These are phyloP conservation scores for Ptychoptera albimana DNA, from an alignment of 2,888 invertebrate genomes.

Conservation along the genomic window DNA sequence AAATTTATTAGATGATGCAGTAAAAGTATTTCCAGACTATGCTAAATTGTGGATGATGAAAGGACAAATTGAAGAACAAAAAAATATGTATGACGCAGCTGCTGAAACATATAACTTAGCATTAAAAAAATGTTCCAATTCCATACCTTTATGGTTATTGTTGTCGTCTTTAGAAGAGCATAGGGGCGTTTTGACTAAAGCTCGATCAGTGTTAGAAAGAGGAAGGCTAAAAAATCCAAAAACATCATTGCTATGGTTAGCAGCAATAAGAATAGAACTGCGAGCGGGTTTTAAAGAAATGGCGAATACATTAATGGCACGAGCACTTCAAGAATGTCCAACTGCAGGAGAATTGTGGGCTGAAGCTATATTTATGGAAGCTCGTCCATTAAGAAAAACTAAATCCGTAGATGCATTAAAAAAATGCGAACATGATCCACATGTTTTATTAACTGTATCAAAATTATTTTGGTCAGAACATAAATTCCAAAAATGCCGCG, in stretches of 20 bases:
- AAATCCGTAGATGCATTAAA: constrained; percentile 96
- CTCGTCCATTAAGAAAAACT: constrained; percentile 86
- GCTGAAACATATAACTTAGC: constrained; percentile 77
- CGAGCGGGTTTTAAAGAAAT: constrained; percentile 71
- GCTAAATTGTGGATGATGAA: constrained; percentile 98
- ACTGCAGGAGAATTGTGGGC: constrained; percentile 89
- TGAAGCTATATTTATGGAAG: constrained; percentile 95
- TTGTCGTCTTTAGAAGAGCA: constrained; percentile 79
- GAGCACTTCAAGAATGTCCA: constrained; percentile 66
- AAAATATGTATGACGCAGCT: constrained; percentile 57
- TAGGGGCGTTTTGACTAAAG: constrained; percentile 75
- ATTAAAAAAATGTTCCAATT: constrained; percentile 78
- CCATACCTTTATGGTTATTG: constrained; percentile 84
- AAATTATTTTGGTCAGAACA: constrained; percentile 95
- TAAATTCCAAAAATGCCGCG: constrained; percentile 81
- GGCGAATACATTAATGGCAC: constrained; percentile 84
- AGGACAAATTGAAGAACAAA: constrained; percentile 90
- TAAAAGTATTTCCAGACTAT: constrained; percentile 79
- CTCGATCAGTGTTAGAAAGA: constrained; percentile 90
- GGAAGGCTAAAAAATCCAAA: constrained; percentile 86
- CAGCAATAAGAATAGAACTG: constrained; percentile 81
- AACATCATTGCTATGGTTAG: constrained; percentile 73
- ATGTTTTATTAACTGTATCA: constrained; percentile 89
- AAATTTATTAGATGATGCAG: constrained; percentile 71
- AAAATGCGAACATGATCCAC: constrained; percentile 94